phyloP scores from a whole-genome alignment of 1,140 invertebrate genomes.

The Papilio polytes region DNA sequence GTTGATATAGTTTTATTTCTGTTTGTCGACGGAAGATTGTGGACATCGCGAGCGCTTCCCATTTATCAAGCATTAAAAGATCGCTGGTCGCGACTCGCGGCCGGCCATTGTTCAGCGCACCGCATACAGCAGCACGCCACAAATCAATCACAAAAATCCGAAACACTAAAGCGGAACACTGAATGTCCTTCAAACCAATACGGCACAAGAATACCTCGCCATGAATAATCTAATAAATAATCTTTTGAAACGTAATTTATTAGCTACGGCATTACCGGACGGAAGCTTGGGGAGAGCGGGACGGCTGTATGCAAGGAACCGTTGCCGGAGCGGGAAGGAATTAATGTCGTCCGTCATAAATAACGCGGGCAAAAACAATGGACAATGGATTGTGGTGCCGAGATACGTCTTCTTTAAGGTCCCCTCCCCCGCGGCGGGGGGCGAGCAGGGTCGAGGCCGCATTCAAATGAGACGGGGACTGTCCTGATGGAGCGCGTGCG shows the following conservation, averaged over 20 bases:
- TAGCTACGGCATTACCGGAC: conserved; percentile 74
- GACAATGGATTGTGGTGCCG: conserved; percentile 80
- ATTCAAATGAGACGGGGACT: conserved; percentile 54
- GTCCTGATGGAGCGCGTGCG: conserved; percentile 67
- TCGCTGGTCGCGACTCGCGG: conserved; percentile 44
- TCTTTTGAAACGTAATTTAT: conserved; percentile 80
- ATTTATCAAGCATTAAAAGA: conserved; percentile 58
- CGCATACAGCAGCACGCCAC: conserved; percentile 49
- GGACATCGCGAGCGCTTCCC: conserved; percentile 37
- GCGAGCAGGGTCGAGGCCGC: conserved; percentile 43
- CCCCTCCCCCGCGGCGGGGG: conserved; percentile 46
- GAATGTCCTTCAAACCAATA: conserved; percentile 80
- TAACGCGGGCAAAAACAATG: conserved; percentile 82
- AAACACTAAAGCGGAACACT: conserved; percentile 58
- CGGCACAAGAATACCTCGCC: conserved; percentile 70
- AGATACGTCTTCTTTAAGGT: conserved; percentile 81
- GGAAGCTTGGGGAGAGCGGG: conserved; percentile 66
- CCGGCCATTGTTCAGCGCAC: conserved; percentile 56
- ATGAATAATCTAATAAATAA: conserved; percentile 84
- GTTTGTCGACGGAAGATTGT: conserved; percentile 18
- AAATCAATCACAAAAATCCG: conserved; percentile 72
- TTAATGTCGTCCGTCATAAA: conserved; percentile 79
- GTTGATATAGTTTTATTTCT: conserved; percentile 31
- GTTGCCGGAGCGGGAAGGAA: conserved; percentile 55
- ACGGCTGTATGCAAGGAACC: conserved; percentile 38